These are phyloP conservation scores for Sphinx pinastri DNA, from an alignment of 2,888 invertebrate genomes.

Conservation along the genomic window DNA sequence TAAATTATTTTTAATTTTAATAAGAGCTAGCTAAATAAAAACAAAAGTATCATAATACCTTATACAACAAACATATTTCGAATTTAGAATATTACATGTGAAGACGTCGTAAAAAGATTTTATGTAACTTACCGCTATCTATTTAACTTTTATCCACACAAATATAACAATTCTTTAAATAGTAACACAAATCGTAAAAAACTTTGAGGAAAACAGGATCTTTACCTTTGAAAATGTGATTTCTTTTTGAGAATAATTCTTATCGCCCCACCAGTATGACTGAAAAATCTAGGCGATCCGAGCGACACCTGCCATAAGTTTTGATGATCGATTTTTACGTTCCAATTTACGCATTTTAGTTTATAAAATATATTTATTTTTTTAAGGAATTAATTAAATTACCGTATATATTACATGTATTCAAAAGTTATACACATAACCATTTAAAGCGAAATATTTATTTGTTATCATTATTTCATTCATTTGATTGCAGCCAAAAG, in stretches of 20 bases:
- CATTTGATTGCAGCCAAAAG: too few relatives aligned
- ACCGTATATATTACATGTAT: too few relatives aligned
- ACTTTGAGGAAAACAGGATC: slow-evolving; percentile 28
- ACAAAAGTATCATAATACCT: background rate
- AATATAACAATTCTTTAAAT: slow-evolving; percentile 16
- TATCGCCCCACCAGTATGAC: slow-evolving; percentile 46
- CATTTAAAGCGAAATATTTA: too few relatives aligned
- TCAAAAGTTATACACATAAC: too few relatives aligned
- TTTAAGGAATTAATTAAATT: too few relatives aligned
- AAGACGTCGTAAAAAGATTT: slow-evolving; percentile 7
- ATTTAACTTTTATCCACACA: slow-evolving; percentile 25
- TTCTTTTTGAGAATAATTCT: slow-evolving; percentile 44
- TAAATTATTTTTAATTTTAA: background rate
- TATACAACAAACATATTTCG: slow-evolving; percentile 28
- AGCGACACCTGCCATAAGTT: slow-evolving; percentile 44
- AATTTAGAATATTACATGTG: slow-evolving; percentile 37
- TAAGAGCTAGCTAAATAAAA: background rate
- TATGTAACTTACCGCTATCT: slow-evolving; percentile 25
- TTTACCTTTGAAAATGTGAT: slow-evolving; percentile 50
- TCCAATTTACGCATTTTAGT: slow-evolving; percentile 36
- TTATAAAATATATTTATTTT: too few relatives aligned
- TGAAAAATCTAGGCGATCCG: slow-evolving; percentile 38
- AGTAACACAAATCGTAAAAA: slow-evolving; percentile 4
- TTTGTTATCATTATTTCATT: too few relatives aligned
- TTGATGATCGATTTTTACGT: slow-evolving; percentile 36